Base-by-base conservation (phyloP, 92 coral and sea anemone genomes). In the Porites divaricata region DNA sequence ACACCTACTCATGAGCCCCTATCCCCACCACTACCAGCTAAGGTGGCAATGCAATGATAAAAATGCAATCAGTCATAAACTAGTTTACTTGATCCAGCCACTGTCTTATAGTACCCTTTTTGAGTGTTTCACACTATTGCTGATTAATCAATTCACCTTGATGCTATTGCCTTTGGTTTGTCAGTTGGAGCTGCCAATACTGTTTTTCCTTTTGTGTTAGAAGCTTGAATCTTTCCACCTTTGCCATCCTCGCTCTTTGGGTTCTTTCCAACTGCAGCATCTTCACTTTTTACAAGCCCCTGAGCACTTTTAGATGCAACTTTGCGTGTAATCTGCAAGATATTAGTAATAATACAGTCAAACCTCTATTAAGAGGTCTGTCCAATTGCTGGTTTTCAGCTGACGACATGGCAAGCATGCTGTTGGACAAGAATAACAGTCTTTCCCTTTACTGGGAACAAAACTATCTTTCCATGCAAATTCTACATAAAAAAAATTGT, bases 251-350 rank as follows among this genome's bases (percentile, higher is more conserved):
- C 45, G 85, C 35, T 1, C 56, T 67, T 58, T 22, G 61, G 13
- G 67, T n/a, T 61, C 79, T 23, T 72, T 1, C 61, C 25, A 19
- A 10, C 6, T 41, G 72, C 15, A 11, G 48, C 4, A 50, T 53
- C 14, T 49, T 35, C 67, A 65, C 17, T 21, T 28, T 52, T 24
- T 28, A 19, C 75, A 59, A 28, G 21, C 23, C 56, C 50, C 65
- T 64, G 74, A 1, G 75, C 77, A 63, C 78, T 82, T 51, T 59
- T 73, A 7, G 86, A 62, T 7, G 79, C 86, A n/a, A 82, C 79
- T 25, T 82, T 72, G 4, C 86, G 86, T 14, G 79, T 82, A 5
- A 82, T 70, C 86, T 82, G 79, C 23, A 11, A 72, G 22, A 59
- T 6, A 23, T 11, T 11, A 11, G 4, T 54, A 20, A 10, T 10